A percentile compares a stretch with the other conserved stretches of the same genome.
These are phyloP conservation scores for Raja brachyura DNA, from an alignment of 2,113 vertebrate species.

Conservation along the genomic window DNA sequence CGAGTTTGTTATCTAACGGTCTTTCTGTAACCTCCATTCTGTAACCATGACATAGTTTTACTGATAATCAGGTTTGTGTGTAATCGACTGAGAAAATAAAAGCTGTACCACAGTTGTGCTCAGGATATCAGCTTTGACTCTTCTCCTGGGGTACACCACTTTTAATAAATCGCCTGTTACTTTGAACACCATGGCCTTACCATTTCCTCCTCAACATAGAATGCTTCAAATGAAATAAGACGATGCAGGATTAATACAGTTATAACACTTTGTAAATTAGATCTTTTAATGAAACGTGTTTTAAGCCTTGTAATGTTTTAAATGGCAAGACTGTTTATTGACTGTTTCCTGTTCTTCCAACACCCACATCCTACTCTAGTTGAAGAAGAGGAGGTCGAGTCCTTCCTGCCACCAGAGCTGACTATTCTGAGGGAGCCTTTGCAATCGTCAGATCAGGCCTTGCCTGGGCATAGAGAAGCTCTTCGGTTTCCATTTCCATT, in stretches of 20 bases:
- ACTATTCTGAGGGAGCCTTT: conserved; percentile 58
- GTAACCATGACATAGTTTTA: too few species aligned
- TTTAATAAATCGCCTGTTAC: too few species aligned
- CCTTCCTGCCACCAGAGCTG: conserved; percentile 68
- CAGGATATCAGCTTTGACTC: too few species aligned
- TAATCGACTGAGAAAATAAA: too few species aligned
- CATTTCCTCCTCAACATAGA: too few species aligned
- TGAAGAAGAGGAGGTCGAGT: conserved; percentile 61
- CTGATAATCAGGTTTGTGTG: too few species aligned
- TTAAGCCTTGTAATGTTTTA: neutral
- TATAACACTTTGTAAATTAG: neutral
- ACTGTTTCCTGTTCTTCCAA: conserved; percentile 27
- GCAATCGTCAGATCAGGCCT: conserved; percentile 47
- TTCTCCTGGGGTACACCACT: too few species aligned
- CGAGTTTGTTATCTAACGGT: too few species aligned
- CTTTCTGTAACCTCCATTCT: too few species aligned
- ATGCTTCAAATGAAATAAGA: neutral
- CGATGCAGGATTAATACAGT: neutral
- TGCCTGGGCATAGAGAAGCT: conserved; percentile 46
- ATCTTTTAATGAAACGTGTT: neutral
- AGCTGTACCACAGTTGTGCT: too few species aligned
- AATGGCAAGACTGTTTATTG: neutral
- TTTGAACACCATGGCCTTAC: too few species aligned
- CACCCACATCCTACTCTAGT: conserved; percentile 35
- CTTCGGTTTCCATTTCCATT: conserved; percentile 65